Evolutionary conservation across 1,140 invertebrate species (phyloP).

Genomic region (Globodera rostochiensis): DNA sequence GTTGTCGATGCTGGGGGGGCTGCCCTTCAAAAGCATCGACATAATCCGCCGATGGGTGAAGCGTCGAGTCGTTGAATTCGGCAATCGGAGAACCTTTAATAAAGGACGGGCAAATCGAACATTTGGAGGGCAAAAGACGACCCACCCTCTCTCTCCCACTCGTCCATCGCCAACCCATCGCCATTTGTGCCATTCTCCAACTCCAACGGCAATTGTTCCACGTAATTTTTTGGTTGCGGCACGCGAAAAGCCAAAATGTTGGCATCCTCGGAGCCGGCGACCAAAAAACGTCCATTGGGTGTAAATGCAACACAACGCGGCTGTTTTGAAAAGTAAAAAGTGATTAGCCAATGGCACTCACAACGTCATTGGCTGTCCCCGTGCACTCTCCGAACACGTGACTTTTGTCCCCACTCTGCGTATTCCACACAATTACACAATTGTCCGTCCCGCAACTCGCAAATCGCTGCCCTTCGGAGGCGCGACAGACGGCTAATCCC

Average conservation of each 20-base stretch:
- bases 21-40: too few relatives aligned
- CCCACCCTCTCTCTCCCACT: not conserved
- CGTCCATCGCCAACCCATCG: not conserved
- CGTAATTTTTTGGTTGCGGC: conserved; percentile 1
- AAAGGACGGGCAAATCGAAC: not conserved
- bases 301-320: conserved; percentile 3
- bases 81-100: too few relatives aligned
- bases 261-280: conserved; percentile 13
- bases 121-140: not conserved
- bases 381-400: conserved; percentile 15
- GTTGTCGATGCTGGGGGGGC: too few relatives aligned
- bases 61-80: too few relatives aligned
- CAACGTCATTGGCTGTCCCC: not conserved
- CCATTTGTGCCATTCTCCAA: not conserved
- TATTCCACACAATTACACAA: conserved; percentile 14
- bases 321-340: not conserved
- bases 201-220: not conserved
- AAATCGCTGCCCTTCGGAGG: conserved; percentile 10
- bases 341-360: too few relatives aligned
- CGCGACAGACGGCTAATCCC: not conserved
- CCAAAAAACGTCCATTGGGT: conserved; percentile 9
- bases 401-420: not conserved
- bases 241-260: conserved; percentile 15
- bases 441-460: conserved; percentile 19
- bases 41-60: too few relatives aligned